Conservation (phyloP, 2,888 invertebrate genomes). For the Parapristionchus giblindavisi region DNA sequence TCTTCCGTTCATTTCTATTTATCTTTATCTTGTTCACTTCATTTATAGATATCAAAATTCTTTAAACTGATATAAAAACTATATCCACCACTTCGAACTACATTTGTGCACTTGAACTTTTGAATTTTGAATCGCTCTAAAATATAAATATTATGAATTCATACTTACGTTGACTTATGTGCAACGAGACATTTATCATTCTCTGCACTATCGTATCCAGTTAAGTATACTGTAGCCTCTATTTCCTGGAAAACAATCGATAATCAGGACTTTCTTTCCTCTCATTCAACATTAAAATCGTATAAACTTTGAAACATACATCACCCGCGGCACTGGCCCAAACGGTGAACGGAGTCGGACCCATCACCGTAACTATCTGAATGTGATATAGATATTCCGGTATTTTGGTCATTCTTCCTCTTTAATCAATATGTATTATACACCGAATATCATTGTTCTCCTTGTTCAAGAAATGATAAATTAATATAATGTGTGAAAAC, state of each 20-base stretch:
- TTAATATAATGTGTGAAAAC: too few species aligned
- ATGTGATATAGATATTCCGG: too few species aligned
- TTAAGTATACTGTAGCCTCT: slow-evolving; percentile 8
- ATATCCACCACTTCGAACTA: too few species aligned
- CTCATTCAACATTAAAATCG: neutral
- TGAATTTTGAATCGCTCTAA: neutral
- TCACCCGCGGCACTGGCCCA: slow-evolving; percentile 22
- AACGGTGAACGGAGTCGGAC: slow-evolving; percentile 10
- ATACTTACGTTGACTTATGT: neutral
- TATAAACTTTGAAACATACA: neutral
- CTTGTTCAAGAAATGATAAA: too few species aligned
- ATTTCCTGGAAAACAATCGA: neutral
- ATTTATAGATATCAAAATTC: too few species aligned
- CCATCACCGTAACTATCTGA: slow-evolving; percentile 10
- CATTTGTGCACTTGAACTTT: neutral
- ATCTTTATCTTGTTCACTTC: too few species aligned
- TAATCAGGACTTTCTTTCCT: too few species aligned
- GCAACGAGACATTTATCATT: slow-evolving; percentile 6
- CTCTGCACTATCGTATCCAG: slow-evolving; percentile 18
- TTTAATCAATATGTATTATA: too few species aligned
- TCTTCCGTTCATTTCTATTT: neutral
- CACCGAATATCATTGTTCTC: too few species aligned
- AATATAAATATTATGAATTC: neutral
- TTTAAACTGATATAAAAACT: too few species aligned
- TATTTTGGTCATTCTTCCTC: too few species aligned